Evolutionary conservation across 2,113 vertebrate species (phyloP), one percentile per base, ranked within the genome.

Genomic region (Uropsilus gracilis): DNA sequence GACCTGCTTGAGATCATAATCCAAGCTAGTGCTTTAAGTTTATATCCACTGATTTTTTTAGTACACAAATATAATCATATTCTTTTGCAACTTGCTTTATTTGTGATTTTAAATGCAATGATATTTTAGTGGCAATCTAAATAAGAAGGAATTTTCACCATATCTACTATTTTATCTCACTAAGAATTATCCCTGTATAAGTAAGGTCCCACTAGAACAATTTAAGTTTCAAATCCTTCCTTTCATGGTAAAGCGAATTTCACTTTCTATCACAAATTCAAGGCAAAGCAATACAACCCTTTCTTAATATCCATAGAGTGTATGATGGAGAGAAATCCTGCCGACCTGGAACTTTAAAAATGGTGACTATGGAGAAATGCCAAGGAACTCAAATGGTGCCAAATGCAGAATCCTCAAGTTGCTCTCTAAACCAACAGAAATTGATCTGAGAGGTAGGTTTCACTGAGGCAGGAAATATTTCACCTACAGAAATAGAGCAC

Each of bases 251-350:
- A 92, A 86, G 84, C 30, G 73, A 94, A 95, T 95, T 86, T 95
- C 53, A 96, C 94, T 95, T 97, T 83, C 92, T 77, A 64, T 91
- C 68, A 92, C 44, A 77, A 94, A 95, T 95, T 96, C 72, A 95
- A 92, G 34, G 30, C 44, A 66, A 2, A 66, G 86, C 83, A 96
- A 95, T 57, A 44, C 53, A 90, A 92, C 78, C 82, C 82, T 88
- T 68, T 96, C 75, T 86, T 91, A 90, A 90, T 95, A 88, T 75
- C 82, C 69, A 78, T 88, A 46, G 80, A 94, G 86, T 16, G 20
- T 75, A 53, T 64, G 77, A 73, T 39, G 82, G 86, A 75, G 57
- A 88, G 63, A 92, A 95, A 90, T 63, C 72, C 81, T 96, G 82
- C 73, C 32, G 34, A 78, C 82, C 76, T 89, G 77, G 77, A 94